A percentile compares a stretch with the other conserved stretches of the same genome.
These are phyloP conservation scores for Dendropsophus ebraccatus DNA, from an alignment of 2,113 vertebrate genomes.

Conservation along the genomic window DNA sequence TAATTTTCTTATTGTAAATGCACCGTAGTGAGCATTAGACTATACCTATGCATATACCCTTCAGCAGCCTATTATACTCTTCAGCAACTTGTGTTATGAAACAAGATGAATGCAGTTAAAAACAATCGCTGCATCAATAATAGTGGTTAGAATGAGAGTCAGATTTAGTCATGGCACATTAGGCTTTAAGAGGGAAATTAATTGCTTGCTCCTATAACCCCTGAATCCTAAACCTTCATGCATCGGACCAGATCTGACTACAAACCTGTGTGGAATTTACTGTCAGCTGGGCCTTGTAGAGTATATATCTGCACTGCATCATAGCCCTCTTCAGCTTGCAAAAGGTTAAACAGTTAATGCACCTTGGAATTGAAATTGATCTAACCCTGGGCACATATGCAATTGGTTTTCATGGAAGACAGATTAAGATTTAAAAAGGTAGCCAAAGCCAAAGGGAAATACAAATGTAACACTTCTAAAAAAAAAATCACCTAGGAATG, in stretches of 20 bases:
- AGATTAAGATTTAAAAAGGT: slow-evolving; percentile 41
- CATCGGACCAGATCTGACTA: neutral
- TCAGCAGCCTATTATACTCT: slow-evolving; percentile 4
- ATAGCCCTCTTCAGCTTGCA: slow-evolving; percentile 8
- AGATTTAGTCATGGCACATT: slow-evolving; percentile 47
- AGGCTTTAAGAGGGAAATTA: slow-evolving; percentile 51
- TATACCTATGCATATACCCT: slow-evolving; percentile 6
- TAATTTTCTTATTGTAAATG: neutral
- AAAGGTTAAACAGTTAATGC: slow-evolving; percentile 56
- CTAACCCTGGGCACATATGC: slow-evolving; percentile 52
- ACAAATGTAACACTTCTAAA: neutral
- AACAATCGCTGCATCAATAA: slow-evolving; percentile 41
- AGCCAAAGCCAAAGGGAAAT: neutral
- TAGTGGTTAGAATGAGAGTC: slow-evolving; percentile 35
- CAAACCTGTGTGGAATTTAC: slow-evolving; percentile 11
- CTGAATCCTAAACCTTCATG: slow-evolving; percentile 35
- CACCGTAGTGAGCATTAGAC: slow-evolving; percentile 4
- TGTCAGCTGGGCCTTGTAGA: slow-evolving; percentile 29
- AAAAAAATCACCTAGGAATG: no score
- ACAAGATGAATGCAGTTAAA: slow-evolving; percentile 12
- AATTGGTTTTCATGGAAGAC: slow-evolving; percentile 37
- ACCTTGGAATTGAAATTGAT: slow-evolving; percentile 58
- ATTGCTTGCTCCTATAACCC: slow-evolving; percentile 49
- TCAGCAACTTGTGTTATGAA: slow-evolving; percentile 16
- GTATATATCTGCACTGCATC: slow-evolving; percentile 49